Percentiles rank a stretch among this genome's conserved stretches.
Evolutionary conservation across 2,797 vertebrate species (phyloP).

Genomic region (Aratinga solstitialis): DNA sequence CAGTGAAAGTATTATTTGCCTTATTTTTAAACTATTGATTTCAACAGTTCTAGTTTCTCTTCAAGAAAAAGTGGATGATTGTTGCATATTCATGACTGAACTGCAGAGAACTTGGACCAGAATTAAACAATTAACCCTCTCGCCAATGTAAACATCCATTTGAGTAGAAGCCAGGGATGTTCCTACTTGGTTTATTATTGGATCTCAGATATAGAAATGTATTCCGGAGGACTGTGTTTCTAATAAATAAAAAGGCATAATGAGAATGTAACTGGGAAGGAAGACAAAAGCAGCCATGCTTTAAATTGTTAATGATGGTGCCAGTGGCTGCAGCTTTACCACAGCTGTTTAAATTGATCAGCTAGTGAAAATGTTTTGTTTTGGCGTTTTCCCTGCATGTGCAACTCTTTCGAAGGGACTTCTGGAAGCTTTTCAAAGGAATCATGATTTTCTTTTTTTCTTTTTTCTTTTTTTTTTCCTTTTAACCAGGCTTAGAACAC

Average conservation of each 20-base stretch:
- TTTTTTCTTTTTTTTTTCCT: constrained; percentile 22
- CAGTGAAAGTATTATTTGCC: background rate
- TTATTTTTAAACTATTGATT: background rate
- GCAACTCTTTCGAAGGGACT: constrained; percentile 61
- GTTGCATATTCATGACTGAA: constrained; percentile 58
- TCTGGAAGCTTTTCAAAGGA: constrained; percentile 66
- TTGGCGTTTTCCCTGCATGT: constrained; percentile 59
- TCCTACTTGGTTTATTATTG: constrained; percentile 56
- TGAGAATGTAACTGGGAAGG: constrained; percentile 74
- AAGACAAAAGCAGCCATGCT: constrained; percentile 76
- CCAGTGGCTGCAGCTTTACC: constrained; percentile 67
- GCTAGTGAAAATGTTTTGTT: constrained; percentile 64
- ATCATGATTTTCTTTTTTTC: constrained; percentile 20
- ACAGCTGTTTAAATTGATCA: constrained; percentile 75
- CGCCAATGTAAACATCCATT: constrained; percentile 55
- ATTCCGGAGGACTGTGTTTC: constrained; percentile 73
- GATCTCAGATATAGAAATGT: constrained; percentile 66
- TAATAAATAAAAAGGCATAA: constrained; percentile 77
- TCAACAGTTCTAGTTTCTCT: constrained; percentile 5
- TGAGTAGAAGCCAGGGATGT: constrained; percentile 44
- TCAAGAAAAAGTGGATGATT: constrained; percentile 18
- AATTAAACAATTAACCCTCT: constrained; percentile 67
- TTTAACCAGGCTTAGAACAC: constrained; percentile 8
- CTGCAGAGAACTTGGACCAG: constrained; percentile 50
- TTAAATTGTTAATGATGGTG: constrained; percentile 81